Percentiles rank a stretch among this genome's conserved stretches.
These are phyloP conservation scores for Montipora foliosa DNA, from an alignment of 64 coral and sea anemone genomes.

Conservation along the genomic window DNA sequence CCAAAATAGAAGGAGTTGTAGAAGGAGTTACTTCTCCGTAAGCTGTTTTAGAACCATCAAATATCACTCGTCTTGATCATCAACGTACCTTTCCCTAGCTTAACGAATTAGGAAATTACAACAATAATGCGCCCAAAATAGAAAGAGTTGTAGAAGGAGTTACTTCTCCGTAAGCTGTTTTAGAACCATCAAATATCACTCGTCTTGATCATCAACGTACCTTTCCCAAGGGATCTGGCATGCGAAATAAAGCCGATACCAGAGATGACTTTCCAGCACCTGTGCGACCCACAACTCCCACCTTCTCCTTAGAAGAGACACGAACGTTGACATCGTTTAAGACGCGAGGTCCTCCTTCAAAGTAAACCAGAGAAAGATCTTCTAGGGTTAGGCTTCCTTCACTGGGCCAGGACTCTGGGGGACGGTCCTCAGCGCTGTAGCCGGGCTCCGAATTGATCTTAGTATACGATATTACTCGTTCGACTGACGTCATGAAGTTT, in stretches of 20 bases:
- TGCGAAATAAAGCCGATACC: not conserved
- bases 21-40: too few species aligned
- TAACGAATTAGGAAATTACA: too few species aligned
- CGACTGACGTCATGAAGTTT: not conserved
- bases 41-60: too few species aligned
- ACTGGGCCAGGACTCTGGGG: slow-evolving; percentile 30
- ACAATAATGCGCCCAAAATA: too few species aligned
- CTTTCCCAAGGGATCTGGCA: not conserved
- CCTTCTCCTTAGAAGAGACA: not conserved
- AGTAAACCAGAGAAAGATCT: not conserved
- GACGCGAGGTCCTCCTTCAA: too few species aligned
- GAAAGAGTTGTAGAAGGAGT: too few species aligned
- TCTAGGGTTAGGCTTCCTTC: slow-evolving; percentile 19
- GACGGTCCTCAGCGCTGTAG: slow-evolving; percentile 23
- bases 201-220: not conserved
- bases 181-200: too few species aligned
- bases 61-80: too few species aligned
- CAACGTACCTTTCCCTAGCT: not conserved
- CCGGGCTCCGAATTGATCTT: slow-evolving; percentile 44
- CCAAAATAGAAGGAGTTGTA: too few species aligned
- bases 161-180: too few species aligned
- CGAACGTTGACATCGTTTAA: not conserved
- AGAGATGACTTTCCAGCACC: too few species aligned
- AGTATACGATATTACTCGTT: slow-evolving; percentile 54
- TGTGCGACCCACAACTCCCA: too few species aligned